phyloP scores from a whole-genome alignment of 2,888 invertebrate species.

The Leptopterna dolabrata region DNA sequence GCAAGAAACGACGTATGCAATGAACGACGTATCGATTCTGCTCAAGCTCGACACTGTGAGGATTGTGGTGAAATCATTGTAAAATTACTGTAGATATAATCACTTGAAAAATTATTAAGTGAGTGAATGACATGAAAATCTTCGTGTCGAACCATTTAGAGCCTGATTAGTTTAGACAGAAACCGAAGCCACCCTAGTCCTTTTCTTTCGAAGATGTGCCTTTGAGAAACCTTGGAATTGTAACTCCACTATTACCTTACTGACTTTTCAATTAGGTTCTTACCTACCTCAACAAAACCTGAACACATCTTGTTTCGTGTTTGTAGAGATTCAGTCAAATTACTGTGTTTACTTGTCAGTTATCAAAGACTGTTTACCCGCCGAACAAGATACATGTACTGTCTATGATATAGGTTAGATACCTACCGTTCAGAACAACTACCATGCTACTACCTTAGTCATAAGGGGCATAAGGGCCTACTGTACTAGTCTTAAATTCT shows the following conservation, averaged over 20 bases:
- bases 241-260: background rate
- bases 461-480: background rate
- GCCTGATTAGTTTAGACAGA: background rate
- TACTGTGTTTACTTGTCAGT: no score
- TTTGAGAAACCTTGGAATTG: background rate
- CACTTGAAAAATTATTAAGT: background rate
- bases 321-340: no score
- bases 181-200: slow-evolving; percentile 2
- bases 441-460: background rate
- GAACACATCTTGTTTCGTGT: no score
- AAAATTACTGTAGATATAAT: background rate
- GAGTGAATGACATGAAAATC: background rate
- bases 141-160: background rate
- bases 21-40: no score
- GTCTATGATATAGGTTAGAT: background rate
- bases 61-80: background rate
- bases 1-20: no score
- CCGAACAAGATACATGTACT: background rate
- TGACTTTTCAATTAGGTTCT: no score
- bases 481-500: background rate
- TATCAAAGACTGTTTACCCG: background rate
- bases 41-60: no score
- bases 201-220: background rate
- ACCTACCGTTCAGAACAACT: background rate
- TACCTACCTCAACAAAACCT: no score